Base-by-base conservation (phyloP, 2,797 vertebrate genomes). In the Mus caroli region DNA sequence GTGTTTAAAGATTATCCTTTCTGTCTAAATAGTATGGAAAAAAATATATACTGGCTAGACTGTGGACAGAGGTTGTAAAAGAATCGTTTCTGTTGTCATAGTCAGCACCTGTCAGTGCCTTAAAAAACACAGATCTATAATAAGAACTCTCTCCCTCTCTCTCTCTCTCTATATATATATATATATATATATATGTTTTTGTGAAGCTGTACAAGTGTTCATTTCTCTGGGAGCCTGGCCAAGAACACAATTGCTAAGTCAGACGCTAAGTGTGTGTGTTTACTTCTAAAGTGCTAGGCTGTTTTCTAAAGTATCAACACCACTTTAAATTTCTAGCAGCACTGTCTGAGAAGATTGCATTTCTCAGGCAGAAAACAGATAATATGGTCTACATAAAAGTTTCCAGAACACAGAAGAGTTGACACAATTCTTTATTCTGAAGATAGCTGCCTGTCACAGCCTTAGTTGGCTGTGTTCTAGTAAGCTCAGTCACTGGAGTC, bases 1-100 rank as follows among this genome's bases (percentile, higher is more conserved):
- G 46, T 91, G 56, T 34, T 75, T 89, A 89, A 91, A n/a, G 85
- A 56, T 89, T 82, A 80, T 87, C 11, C 14, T 86, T 96, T 91
- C 69, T 85, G 88, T 83, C 19, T 95, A 92, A 91, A 84, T 88
- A 34, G 73, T 43, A 20, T 73, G n/a, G 84, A 69, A 67, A 77
- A 8, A 88, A 88, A 10, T 60, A 76, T 0, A 37, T 54, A 54
- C 5, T 28, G 67, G 26, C 22, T 67, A 31, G 19, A 4, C 19
- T 76, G 40, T 92, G 12, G 52, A 84, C 24, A 90, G 90, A 60
- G 13, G 5, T 71, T 73, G 13, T 46, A 52, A 92, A 92, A 94
- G 94, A 37, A 60, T 82, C 31, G 46, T 75, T 95, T 88, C 22
- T 94, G 15, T 89, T 91, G 11, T 79, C 86, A 60, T 15, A 82